These are phyloP conservation scores for Meta bourneti DNA, from an alignment of 2,888 invertebrate species.

Conservation along the genomic window DNA sequence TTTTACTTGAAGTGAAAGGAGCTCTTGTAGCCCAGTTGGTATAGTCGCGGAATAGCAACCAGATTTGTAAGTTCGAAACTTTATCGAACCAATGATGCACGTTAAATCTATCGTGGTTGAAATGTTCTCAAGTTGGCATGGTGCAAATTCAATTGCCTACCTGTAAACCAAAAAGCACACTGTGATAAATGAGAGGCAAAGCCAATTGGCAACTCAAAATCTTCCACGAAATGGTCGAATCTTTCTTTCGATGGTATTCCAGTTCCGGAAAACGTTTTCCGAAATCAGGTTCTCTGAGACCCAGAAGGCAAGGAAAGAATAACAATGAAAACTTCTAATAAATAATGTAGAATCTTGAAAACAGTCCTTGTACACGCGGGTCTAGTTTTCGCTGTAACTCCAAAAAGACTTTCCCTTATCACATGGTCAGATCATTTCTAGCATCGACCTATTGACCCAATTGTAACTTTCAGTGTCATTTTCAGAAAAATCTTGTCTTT, in stretches of 20 bases:
- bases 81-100: too few relatives aligned
- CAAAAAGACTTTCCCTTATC: slow-evolving; percentile 42
- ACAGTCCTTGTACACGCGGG: slow-evolving; percentile 44
- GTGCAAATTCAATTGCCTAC: neutral
- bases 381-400: slow-evolving; percentile 20
- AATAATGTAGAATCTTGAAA: slow-evolving; percentile 53
- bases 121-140: too few relatives aligned
- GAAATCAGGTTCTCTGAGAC: slow-evolving; percentile 27
- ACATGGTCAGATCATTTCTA: slow-evolving; percentile 70
- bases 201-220: too few relatives aligned
- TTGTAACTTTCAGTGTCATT: slow-evolving; percentile 70
- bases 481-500: neutral
- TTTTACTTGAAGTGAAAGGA: too few relatives aligned
- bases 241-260: neutral
- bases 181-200: neutral
- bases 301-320: slow-evolving; percentile 44
- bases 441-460: slow-evolving; percentile 69
- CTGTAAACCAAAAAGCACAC: neutral
- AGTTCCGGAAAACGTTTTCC: slow-evolving; percentile 12
- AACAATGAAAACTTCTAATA: slow-evolving; percentile 33
- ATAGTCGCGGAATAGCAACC: too few relatives aligned
- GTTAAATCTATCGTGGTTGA: too few relatives aligned
- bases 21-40: too few relatives aligned
- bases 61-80: too few relatives aligned
- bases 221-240: neutral